A percentile compares a stretch with the other conserved stretches of the same genome.
phyloP scores from a whole-genome alignment of 2,797 vertebrate genomes.

The Manis pentadactyla region DNA sequence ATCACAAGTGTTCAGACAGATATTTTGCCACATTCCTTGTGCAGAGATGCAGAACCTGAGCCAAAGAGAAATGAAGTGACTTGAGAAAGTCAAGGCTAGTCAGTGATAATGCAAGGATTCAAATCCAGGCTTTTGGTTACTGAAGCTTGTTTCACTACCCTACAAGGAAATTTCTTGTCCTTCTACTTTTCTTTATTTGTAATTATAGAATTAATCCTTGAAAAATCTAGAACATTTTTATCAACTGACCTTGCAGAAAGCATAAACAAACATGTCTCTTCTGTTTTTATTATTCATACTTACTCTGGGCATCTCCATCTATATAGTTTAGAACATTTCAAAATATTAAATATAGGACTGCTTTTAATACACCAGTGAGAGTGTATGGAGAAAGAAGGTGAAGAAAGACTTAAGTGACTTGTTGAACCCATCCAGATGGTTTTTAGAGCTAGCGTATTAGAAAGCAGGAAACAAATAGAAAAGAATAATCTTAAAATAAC shows the following conservation, averaged over 20 bases:
- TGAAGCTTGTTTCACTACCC: neutral
- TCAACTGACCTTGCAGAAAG: neutral
- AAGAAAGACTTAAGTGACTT: constrained; percentile 15
- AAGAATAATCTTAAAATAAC: constrained; percentile 22
- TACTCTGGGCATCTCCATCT: neutral
- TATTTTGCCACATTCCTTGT: neutral
- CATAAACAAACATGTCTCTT: neutral
- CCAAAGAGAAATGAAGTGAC: neutral
- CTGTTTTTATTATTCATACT: neutral
- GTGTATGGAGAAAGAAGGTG: neutral
- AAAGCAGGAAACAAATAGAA: neutral
- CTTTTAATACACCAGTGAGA: constrained; percentile 33
- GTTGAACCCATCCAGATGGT: neutral
- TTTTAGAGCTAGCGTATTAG: constrained; percentile 40
- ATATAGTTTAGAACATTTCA: neutral
- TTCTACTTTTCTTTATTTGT: neutral
- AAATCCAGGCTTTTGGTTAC: neutral
- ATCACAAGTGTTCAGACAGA: neutral
- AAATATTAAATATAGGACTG: neutral
- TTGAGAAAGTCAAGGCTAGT: neutral
- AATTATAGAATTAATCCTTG: constrained; percentile 1
- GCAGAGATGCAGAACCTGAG: neutral
- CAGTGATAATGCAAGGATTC: neutral
- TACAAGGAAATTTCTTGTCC: neutral
- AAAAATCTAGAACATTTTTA: neutral